Evolutionary conservation across 2,888 invertebrate genomes (phyloP).

Genomic region (Drosophila macrothrix): DNA sequence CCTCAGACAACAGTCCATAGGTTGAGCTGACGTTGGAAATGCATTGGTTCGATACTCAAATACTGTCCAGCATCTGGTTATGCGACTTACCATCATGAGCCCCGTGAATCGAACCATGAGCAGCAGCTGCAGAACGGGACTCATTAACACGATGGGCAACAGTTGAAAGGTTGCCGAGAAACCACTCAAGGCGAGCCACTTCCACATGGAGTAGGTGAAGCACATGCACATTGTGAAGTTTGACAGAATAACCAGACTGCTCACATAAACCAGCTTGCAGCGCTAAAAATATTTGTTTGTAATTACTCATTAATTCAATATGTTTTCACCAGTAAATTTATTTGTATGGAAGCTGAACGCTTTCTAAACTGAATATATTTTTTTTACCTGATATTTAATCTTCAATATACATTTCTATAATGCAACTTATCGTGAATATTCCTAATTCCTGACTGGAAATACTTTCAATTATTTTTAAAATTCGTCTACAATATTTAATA

Average conservation of each 20-base stretch:
- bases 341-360: not conserved
- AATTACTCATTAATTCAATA: not conserved
- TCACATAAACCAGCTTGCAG: constrained; percentile 56
- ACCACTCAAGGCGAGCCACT: constrained; percentile 32
- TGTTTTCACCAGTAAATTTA: not conserved
- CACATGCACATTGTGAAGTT: constrained; percentile 53
- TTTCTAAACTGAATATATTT: not conserved
- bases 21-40: constrained; percentile 30
- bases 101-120: constrained; percentile 39
- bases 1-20: constrained; percentile 49
- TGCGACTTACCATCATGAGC: constrained; percentile 51
- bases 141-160: constrained; percentile 44
- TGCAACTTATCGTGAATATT: not conserved
- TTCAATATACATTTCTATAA: not conserved
- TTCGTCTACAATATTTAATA: not conserved
- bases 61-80: not conserved
- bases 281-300: constrained; percentile 31
- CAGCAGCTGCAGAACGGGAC: constrained; percentile 54
- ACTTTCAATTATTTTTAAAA: not conserved
- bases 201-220: constrained; percentile 51
- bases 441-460: not conserved
- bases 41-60: constrained; percentile 3
- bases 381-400: not conserved
- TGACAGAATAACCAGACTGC: constrained; percentile 51
- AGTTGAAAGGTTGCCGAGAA: constrained; percentile 26